phyloP scores from a whole-genome alignment of 2,113 vertebrate genomes.

The Morone chrysops region DNA sequence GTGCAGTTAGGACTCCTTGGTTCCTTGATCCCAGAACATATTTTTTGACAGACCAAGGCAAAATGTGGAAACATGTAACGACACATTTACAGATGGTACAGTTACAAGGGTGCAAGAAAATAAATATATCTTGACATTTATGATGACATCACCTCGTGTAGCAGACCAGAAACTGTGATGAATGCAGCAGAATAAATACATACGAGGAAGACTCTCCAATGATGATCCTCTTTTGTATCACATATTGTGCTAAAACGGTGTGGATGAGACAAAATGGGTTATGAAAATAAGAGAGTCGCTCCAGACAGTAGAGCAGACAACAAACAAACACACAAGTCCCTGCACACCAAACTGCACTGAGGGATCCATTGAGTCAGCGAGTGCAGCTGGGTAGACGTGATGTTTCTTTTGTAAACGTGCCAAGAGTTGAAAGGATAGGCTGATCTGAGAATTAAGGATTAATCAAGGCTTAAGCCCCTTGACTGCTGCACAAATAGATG shows the following conservation, averaged over 20 bases:
- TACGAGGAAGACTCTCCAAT: neutral
- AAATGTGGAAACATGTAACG: constrained; percentile 10
- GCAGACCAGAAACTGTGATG: neutral
- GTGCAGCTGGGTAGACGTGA: constrained; percentile 32
- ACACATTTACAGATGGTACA: constrained; percentile 1
- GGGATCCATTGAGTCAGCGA: constrained; percentile 37
- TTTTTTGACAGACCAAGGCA: constrained; percentile 1
- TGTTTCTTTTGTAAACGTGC: constrained; percentile 60
- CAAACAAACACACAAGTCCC: constrained; percentile 26
- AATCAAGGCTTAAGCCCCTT: constrained; percentile 52
- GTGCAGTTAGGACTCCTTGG: neutral
- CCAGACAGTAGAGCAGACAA: neutral
- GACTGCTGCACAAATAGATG: constrained; percentile 42
- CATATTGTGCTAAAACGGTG: neutral
- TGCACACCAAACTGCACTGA: neutral
- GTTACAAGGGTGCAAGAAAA: neutral
- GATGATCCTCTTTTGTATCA: neutral
- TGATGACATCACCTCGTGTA: neutral
- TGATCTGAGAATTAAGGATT: constrained; percentile 68
- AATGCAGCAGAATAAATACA: neutral
- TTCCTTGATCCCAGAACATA: neutral
- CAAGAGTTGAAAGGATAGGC: constrained; percentile 57
- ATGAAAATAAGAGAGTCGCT: neutral
- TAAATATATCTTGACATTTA: neutral
- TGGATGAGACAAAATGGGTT: neutral